Evolutionary conservation across 2,797 vertebrate genomes (phyloP), one percentile per base, ranked within the genome.

Genomic region (Pipistrellus pygmaeus): DNA sequence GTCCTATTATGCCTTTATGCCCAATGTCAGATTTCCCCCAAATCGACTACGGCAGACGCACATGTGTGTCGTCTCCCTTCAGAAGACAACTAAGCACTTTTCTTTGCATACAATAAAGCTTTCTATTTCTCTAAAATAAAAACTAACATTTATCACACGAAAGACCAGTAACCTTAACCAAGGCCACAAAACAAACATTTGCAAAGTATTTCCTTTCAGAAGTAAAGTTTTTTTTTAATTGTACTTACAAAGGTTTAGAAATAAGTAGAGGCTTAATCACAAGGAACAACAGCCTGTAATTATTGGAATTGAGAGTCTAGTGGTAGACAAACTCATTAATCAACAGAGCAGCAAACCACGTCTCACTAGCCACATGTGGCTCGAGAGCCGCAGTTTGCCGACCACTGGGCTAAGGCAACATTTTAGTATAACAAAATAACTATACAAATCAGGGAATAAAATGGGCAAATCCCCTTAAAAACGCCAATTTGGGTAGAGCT

Each of bases 381-480:
- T 44, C 10, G 44, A 9, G 14, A 51, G 48, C 48, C 15, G 14
- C 48, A 51, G 48, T 51, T 51, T 51, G 48, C 48, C 48, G 48
- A 51, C 48, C 48, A 51, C 48, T 51, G 48, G 38, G 8, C 11
- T 27, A 66, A 57, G 35, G 23, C 38, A 92, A 60, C 21, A 80
- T 78, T 41, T 57, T 68, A 95, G n/a, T 71, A 21, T 60, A 85
- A 91, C 32, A 85, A 88, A 93, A 85, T 51, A 46, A 88, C 27
- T 77, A 62, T 9, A 51, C 10, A 62, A 9, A 88, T 48, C 71
- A 84, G 62, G 23, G 38, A 46, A 62, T 4, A 77, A 76, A 30
- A 88, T 35, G 21, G 35, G n/a, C 51, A 89, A 46, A 51, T 51
- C 30, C 66, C 23, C 46, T 90, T 32, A 71, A 94, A 44, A 77